Evolutionary conservation across 2,888 invertebrate genomes (phyloP).

Genomic region (Fragum fragum): DNA sequence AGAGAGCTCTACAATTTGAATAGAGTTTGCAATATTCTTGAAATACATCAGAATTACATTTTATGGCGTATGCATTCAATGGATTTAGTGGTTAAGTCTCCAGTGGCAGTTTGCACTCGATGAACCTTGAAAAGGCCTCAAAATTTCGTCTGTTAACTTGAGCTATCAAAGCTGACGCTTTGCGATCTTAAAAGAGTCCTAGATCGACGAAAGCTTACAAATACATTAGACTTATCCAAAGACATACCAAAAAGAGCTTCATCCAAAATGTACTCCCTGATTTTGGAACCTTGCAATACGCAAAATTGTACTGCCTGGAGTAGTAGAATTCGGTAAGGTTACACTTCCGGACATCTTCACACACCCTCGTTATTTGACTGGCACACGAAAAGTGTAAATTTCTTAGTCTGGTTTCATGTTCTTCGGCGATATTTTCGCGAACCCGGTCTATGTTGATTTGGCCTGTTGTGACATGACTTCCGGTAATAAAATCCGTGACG

Average conservation of each 20-base stretch:
- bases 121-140: too few relatives aligned
- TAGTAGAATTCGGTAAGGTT: constrained; percentile 56
- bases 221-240: too few relatives aligned
- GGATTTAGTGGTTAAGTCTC: too few relatives aligned
- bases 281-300: constrained; percentile 64
- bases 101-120: too few relatives aligned
- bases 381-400: constrained; percentile 7
- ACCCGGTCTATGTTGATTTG: neutral
- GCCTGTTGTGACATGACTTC: neutral
- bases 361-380: neutral
- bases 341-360: constrained; percentile 26
- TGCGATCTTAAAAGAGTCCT: too few relatives aligned
- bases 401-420: neutral
- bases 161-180: too few relatives aligned
- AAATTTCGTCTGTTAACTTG: too few relatives aligned
- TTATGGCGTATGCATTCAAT: too few relatives aligned
- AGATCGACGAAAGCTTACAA: too few relatives aligned
- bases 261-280: constrained; percentile 67
- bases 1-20: too few relatives aligned
- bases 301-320: constrained; percentile 48
- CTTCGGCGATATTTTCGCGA: neutral
- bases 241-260: constrained; percentile 63
- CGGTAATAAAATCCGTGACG: neutral
- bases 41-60: too few relatives aligned
- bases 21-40: too few relatives aligned